Evolutionary conservation across 2,797 vertebrate species (phyloP).

Genomic region (Nasua narica): DNA sequence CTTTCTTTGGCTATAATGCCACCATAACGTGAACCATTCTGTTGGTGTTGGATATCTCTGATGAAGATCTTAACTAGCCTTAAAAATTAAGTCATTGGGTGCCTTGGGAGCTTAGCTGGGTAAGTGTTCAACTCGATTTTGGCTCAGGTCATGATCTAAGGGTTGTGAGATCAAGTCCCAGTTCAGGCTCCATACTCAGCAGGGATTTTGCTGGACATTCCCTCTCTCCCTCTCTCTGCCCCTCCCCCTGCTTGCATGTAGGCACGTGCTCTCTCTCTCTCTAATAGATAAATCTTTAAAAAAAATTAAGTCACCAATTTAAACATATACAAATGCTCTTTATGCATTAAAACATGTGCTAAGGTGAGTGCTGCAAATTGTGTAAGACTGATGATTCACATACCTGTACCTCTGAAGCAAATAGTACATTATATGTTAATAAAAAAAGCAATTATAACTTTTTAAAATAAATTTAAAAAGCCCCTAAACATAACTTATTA

Average conservation of each 20-base stretch:
- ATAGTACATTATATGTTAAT: too few species aligned
- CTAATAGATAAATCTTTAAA: background rate
- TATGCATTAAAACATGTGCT: background rate
- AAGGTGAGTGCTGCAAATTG: too few species aligned
- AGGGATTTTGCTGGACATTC: background rate
- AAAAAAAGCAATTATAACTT: too few species aligned
- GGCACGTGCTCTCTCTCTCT: background rate
- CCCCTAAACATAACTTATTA: background rate
- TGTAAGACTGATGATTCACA: too few species aligned
- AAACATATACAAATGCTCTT: background rate
- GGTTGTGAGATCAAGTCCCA: background rate
- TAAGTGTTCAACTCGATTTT: background rate
- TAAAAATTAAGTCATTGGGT: slow-evolving; percentile 18
- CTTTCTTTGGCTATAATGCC: slow-evolving; percentile 30
- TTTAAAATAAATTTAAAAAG: too few species aligned
- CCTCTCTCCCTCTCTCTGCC: background rate
- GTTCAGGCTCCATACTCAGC: background rate
- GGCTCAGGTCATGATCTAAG: background rate
- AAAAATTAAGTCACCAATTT: slow-evolving; percentile 1
- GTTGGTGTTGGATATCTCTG: slow-evolving; percentile 9
- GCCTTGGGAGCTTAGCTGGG: background rate
- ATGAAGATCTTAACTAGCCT: slow-evolving; percentile 42
- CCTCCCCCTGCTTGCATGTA: background rate
- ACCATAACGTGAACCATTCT: slow-evolving; percentile 37
- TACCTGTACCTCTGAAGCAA: too few species aligned